Evolutionary conservation across 1,140 invertebrate genomes (phyloP).

Genomic region (Dendroctonus valens): DNA sequence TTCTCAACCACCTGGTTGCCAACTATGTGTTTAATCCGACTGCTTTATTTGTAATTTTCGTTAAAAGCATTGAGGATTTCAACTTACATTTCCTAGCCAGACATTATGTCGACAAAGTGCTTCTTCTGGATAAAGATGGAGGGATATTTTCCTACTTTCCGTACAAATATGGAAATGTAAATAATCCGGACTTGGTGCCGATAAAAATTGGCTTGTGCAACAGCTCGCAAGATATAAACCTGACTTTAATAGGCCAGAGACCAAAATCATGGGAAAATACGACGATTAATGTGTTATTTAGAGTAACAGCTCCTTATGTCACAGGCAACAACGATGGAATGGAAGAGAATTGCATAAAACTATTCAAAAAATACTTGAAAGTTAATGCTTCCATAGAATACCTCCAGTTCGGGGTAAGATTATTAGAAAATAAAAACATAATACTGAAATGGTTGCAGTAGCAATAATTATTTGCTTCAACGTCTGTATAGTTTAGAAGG

Average conservation of each 20-base stretch:
- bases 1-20: neutral
- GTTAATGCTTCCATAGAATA: neutral
- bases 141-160: slow-evolving; percentile 6
- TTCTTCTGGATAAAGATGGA: slow-evolving; percentile 3
- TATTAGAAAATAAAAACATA: too few relatives aligned
- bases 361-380: neutral
- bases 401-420: neutral
- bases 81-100: neutral
- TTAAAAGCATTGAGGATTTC: neutral
- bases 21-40: slow-evolving; percentile 1
- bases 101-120: neutral
- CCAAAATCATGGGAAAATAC: slow-evolving; percentile 12
- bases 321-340: slow-evolving; percentile 1
- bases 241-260: neutral
- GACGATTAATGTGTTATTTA: neutral
- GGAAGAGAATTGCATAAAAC: neutral
- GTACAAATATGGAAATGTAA: slow-evolving; percentile 8
- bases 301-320: slow-evolving; percentile 8
- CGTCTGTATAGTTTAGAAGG: too few relatives aligned
- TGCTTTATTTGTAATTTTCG: slow-evolving; percentile 4
- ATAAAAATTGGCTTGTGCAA: slow-evolving; percentile 5
- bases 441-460: too few relatives aligned
- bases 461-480: too few relatives aligned
- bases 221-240: neutral
- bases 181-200: slow-evolving; percentile 6